Conservation (phyloP, 2,888 invertebrate genomes). For the Mythimna vitellina region DNA sequence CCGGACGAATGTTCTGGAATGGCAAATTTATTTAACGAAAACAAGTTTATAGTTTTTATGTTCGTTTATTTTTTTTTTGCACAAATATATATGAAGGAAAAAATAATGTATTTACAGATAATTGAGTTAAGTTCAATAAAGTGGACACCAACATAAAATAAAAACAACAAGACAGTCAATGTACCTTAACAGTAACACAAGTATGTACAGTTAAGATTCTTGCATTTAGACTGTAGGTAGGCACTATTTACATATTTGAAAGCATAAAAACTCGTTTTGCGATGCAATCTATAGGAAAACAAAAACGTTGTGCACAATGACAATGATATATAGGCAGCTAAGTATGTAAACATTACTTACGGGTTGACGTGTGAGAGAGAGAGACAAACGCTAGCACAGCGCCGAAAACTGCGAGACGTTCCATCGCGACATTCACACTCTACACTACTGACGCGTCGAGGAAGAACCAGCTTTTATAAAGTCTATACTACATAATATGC, state of each 20-base stretch:
- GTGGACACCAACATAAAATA: neutral
- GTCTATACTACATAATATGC: conserved; percentile 1
- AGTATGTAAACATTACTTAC: conserved; percentile 18
- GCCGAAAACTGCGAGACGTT: neutral
- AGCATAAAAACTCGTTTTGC: neutral
- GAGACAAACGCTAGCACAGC: conserved; percentile 13
- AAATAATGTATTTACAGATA: neutral
- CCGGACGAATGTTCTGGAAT: conserved; percentile 16
- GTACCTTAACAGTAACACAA: neutral
- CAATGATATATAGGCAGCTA: neutral
- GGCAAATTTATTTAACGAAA: neutral
- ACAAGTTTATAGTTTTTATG: neutral
- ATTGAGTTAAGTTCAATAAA: neutral
- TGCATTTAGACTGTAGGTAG: neutral
- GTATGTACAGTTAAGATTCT: conserved; percentile 1
- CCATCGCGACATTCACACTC: conserved; percentile 13
- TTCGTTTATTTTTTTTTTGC: neutral
- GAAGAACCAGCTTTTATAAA: conserved; percentile 23
- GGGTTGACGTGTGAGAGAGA: conserved; percentile 7
- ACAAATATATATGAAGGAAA: too few relatives aligned
- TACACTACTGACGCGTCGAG: conserved; percentile 7
- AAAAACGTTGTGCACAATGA: neutral
- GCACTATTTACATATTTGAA: conserved; percentile 1
- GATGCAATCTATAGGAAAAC: conserved; percentile 5
- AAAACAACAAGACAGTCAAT: neutral